These are phyloP conservation scores for Ariopsis seemanni DNA, from an alignment of 2,113 vertebrate genomes.

Conservation along the genomic window DNA sequence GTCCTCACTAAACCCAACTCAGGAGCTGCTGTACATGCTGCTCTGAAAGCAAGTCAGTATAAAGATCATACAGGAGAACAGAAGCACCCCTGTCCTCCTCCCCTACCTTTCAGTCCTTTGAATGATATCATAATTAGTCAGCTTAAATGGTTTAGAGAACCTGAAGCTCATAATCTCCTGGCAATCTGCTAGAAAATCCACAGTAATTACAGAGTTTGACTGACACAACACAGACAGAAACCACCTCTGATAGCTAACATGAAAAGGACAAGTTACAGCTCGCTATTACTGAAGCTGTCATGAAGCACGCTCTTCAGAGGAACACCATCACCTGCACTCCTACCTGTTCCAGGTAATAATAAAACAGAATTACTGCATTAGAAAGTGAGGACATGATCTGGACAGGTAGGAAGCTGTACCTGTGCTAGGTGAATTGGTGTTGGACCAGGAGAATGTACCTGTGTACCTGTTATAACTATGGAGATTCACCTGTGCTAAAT, in stretches of 20 bases:
- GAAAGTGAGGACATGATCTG: background rate
- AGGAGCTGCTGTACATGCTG: background rate
- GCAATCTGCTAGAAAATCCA: conserved; percentile 37
- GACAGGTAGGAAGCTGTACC: no score
- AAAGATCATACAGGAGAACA: conserved; percentile 29
- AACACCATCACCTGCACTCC: conserved; percentile 11
- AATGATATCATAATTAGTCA: conserved; percentile 38
- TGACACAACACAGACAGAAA: conserved; percentile 1
- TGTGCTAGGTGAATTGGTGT: background rate
- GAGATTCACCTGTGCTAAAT: background rate
- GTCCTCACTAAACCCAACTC: background rate
- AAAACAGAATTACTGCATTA: conserved; percentile 9
- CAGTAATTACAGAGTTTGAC: conserved; percentile 46
- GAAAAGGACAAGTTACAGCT: conserved; percentile 40
- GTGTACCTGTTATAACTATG: background rate
- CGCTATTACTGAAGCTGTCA: background rate
- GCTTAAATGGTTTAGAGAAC: conserved; percentile 25
- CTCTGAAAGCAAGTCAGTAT: background rate
- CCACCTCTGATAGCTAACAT: conserved; percentile 43
- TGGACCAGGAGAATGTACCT: background rate
- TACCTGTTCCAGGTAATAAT: conserved; percentile 6
- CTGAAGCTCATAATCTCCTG: conserved; percentile 40
- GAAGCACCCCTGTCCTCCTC: background rate
- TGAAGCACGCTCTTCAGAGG: background rate
- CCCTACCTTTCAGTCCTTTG: conserved; percentile 3